Evolutionary conservation across 2,888 invertebrate genomes (phyloP).

Genomic region (Yponomeuta plumbellus): DNA sequence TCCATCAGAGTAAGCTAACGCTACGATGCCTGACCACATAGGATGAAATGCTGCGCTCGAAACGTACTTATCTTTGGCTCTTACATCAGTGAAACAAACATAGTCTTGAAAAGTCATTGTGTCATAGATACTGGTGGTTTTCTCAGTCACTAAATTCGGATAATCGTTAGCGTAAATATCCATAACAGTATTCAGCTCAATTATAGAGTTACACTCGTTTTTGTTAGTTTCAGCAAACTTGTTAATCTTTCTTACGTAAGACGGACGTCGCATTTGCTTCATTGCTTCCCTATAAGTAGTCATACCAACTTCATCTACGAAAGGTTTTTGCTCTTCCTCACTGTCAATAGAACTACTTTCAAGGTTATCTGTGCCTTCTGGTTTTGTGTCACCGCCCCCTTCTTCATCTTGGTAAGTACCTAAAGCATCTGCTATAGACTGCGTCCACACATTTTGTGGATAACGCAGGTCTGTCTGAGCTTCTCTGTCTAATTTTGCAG

Average conservation of each 20-base stretch:
- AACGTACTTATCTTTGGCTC: constrained; percentile 81
- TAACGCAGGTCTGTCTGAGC: constrained; percentile 83
- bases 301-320: constrained; percentile 49
- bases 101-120: constrained; percentile 68
- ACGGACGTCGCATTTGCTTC: constrained; percentile 50
- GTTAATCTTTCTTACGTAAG: constrained; percentile 53
- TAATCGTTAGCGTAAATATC: constrained; percentile 81
- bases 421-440: constrained; percentile 70
- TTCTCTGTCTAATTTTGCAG: constrained; percentile 53
- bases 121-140: constrained; percentile 45
- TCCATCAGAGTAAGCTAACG: constrained; percentile 79
- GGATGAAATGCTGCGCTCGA: constrained; percentile 83
- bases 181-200: constrained; percentile 68
- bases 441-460: constrained; percentile 82
- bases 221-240: constrained; percentile 41
- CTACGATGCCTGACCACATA: constrained; percentile 81
- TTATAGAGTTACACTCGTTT: constrained; percentile 49
- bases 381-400: constrained; percentile 25
- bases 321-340: constrained; percentile 32
- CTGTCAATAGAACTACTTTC: constrained; percentile 40
- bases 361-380: constrained; percentile 20
- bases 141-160: constrained; percentile 58
- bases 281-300: constrained; percentile 47
- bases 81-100: constrained; percentile 80
- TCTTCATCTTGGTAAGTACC: constrained; percentile 32